These are phyloP conservation scores for Dipodomys merriami DNA, from an alignment of 2,113 vertebrate genomes.

Conservation along the genomic window DNA sequence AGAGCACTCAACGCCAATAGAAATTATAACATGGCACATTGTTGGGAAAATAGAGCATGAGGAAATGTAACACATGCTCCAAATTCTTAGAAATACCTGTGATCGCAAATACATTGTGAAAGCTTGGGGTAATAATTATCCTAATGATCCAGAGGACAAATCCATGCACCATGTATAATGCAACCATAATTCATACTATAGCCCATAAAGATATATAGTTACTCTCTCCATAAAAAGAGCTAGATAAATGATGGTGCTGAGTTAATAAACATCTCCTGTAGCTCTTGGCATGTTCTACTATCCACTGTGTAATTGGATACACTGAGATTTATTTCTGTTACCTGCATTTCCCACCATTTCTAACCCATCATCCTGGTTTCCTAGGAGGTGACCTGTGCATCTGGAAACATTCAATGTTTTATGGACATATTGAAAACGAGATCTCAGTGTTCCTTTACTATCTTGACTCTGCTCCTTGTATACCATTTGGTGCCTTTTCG, in stretches of 20 bases:
- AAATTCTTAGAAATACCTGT: neutral
- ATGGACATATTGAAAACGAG: neutral
- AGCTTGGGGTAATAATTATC: neutral
- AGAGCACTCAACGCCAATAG: neutral
- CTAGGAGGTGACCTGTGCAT: neutral
- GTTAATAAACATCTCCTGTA: neutral
- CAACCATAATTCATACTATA: neutral
- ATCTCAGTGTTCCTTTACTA: neutral
- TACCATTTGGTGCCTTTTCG: neutral
- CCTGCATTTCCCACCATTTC: fast-evolving
- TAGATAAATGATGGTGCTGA: neutral
- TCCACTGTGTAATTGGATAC: neutral
- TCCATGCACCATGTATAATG: neutral
- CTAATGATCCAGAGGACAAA: neutral
- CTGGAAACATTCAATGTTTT: neutral
- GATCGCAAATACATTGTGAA: neutral
- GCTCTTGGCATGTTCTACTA: neutral
- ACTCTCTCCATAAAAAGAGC: neutral
- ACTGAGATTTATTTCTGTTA: neutral
- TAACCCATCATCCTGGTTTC: neutral
- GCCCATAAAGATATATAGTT: neutral
- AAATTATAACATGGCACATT: neutral
- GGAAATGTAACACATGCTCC: neutral
- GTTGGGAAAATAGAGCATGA: neutral
- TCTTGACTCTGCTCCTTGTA: neutral